Percentiles rank a stretch among this genome's conserved stretches.
Conservation (phyloP, 2,888 invertebrate species). For the Apamea crenata region DNA sequence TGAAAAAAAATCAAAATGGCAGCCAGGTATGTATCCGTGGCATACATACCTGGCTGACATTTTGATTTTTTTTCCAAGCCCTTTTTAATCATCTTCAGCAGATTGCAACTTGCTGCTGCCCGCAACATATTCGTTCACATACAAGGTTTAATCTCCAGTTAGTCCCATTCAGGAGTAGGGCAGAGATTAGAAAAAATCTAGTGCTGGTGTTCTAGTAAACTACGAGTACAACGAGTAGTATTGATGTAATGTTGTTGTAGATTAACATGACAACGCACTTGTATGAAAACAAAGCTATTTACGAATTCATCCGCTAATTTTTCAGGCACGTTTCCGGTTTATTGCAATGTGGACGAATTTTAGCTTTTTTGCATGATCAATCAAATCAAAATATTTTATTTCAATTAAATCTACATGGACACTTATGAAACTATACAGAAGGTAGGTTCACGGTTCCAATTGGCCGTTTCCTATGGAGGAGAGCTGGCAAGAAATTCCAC, state of each 20-base stretch:
- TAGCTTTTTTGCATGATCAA: neutral
- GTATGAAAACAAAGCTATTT: neutral
- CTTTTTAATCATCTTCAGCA: neutral
- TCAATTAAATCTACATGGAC: neutral
- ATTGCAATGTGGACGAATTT: neutral
- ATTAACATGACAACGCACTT: neutral
- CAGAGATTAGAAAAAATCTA: neutral
- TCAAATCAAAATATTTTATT: neutral
- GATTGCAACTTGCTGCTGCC: neutral
- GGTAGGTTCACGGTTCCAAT: neutral
- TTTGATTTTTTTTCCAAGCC: no score
- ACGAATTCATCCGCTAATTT: neutral
- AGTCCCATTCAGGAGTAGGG: neutral
- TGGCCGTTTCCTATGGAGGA: no score
- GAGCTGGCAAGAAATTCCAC: no score
- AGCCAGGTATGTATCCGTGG: no score
- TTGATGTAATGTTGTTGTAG: neutral
- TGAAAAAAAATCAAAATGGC: no score
- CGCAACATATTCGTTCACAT: neutral
- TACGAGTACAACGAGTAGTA: neutral
- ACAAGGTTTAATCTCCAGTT: neutral
- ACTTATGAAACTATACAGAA: neutral
- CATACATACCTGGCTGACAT: no score
- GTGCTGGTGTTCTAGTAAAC: neutral
- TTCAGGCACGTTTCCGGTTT: neutral